These are phyloP conservation scores for Pygmarrhopalites habei DNA, from an alignment of 1,140 invertebrate species.

Conservation along the genomic window DNA sequence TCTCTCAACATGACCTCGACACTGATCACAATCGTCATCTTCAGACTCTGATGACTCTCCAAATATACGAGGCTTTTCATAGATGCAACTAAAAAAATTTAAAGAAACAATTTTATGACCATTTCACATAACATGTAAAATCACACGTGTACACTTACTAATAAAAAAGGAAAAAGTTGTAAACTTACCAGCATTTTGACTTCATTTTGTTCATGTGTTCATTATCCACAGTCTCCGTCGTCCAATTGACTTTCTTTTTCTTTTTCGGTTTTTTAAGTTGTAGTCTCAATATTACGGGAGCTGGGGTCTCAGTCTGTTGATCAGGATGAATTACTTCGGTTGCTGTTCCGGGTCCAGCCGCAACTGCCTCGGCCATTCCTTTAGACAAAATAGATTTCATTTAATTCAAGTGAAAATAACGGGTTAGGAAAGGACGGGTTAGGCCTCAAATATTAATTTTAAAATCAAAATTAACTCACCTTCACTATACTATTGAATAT, in stretches of 20 bases:
- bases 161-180: too few species aligned
- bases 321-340: too few species aligned
- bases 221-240: conserved; percentile 81
- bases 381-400: too few species aligned
- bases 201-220: conserved; percentile 88
- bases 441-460: too few species aligned
- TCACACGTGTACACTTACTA: neutral
- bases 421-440: too few species aligned
- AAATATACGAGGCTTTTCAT: conserved; percentile 69
- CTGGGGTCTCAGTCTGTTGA: too few species aligned
- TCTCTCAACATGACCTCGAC: conserved; percentile 49
- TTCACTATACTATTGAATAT: too few species aligned
- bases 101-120: neutral
- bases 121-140: neutral
- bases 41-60: conserved; percentile 73
- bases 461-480: too few species aligned
- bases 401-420: too few species aligned
- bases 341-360: too few species aligned
- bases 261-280: conserved; percentile 60
- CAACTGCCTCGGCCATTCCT: too few species aligned
- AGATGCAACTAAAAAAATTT: conserved; percentile 63
- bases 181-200: conserved; percentile 71
- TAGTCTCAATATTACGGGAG: neutral
- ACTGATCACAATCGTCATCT: conserved; percentile 75
- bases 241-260: conserved; percentile 77